A percentile compares a stretch with the other conserved stretches of the same genome.
These are phyloP conservation scores for Choloepus didactylus DNA, from an alignment of 2,797 vertebrate species.

Conservation along the genomic window DNA sequence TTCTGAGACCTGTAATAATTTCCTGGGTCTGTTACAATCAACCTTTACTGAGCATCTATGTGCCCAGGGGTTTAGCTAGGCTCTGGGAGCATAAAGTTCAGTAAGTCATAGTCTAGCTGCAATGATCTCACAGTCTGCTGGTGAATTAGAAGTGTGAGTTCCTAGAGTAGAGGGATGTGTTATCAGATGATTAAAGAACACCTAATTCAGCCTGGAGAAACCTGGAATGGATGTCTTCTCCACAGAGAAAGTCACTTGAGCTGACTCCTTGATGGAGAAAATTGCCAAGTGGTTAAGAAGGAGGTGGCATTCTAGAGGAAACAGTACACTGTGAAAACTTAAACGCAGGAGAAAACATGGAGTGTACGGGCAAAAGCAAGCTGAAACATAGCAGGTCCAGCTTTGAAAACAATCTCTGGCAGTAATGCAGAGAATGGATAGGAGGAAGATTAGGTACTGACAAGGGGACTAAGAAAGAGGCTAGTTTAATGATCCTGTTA, in stretches of 20 bases:
- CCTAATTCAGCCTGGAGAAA: background rate
- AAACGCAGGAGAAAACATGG: background rate
- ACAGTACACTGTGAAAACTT: background rate
- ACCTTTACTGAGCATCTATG: conserved; percentile 16
- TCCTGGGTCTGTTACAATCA: background rate
- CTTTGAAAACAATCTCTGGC: background rate
- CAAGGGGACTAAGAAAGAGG: no score
- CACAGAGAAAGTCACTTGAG: background rate
- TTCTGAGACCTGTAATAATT: background rate
- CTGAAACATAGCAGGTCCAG: background rate
- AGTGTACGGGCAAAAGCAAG: background rate
- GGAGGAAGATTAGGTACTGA: background rate
- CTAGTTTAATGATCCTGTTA: background rate
- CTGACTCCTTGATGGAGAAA: background rate
- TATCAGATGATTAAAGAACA: background rate
- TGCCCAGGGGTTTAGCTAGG: background rate
- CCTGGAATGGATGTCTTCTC: background rate
- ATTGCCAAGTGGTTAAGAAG: background rate
- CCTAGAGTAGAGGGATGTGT: background rate
- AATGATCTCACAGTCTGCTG: background rate
- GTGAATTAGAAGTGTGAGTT: background rate
- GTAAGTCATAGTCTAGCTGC: background rate
- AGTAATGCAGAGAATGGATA: background rate
- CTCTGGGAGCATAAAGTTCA: background rate
- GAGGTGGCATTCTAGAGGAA: background rate